Conservation (phyloP, 2,113 vertebrate species). For the Pygoscelis antarcticus region DNA sequence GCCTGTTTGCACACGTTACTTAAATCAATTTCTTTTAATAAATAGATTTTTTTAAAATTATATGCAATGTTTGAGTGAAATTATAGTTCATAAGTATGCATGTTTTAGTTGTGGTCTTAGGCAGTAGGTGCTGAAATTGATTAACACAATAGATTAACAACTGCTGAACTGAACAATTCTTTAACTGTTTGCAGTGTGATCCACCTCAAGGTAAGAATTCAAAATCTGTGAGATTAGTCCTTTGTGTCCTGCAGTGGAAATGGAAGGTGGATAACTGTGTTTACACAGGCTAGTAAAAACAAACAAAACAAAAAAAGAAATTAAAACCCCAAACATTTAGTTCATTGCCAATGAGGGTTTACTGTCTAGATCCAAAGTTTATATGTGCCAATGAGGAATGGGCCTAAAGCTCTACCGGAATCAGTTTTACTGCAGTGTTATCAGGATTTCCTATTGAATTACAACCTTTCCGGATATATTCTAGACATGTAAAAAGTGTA, state of each 20-base stretch:
- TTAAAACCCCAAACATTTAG: not conserved
- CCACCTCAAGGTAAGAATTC: not conserved
- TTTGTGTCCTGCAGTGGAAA: not conserved
- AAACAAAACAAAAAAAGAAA: not conserved
- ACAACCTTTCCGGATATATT: not conserved
- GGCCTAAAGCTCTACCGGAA: not conserved
- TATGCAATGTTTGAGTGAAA: not conserved
- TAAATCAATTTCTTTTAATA: not conserved
- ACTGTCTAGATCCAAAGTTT: not conserved
- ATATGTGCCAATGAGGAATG: not conserved
- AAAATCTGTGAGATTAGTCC: not conserved
- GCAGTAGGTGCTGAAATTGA: not conserved
- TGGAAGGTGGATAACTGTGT: not conserved
- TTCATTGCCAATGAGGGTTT: not conserved
- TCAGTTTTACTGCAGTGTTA: not conserved
- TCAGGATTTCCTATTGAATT: not conserved
- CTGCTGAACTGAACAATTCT: not conserved
- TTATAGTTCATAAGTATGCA: not conserved
- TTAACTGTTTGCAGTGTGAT: not conserved
- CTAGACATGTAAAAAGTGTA: not conserved
- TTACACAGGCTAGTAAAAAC: not conserved
- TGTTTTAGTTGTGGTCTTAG: not conserved
- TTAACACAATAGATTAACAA: not conserved
- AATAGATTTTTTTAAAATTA: not conserved
- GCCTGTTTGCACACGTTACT: not conserved